phyloP scores from a whole-genome alignment of 2,113 vertebrate species.

The Heterochromis multidens region DNA sequence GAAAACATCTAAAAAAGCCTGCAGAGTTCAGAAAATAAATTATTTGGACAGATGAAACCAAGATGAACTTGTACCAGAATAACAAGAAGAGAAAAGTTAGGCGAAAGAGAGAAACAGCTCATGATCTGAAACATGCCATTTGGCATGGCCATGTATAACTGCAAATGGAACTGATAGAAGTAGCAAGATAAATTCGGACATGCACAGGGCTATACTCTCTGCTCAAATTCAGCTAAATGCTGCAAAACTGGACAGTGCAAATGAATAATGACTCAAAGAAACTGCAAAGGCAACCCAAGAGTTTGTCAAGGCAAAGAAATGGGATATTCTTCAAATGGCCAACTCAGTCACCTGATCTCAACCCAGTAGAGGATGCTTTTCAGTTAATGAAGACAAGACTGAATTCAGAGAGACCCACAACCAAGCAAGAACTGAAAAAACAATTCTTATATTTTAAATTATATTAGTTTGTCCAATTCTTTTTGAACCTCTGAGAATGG shows the following conservation, averaged over 20 bases:
- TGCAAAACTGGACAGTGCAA: too few species aligned
- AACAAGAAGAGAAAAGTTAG: background rate
- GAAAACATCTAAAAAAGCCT: background rate
- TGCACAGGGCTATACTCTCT: background rate
- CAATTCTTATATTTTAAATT: too few species aligned
- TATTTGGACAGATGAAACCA: background rate
- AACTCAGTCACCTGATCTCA: too few species aligned
- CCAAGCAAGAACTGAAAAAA: too few species aligned
- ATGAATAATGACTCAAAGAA: too few species aligned
- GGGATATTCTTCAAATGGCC: too few species aligned
- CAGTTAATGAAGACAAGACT: too few species aligned
- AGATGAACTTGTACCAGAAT: fast-evolving
- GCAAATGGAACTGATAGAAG: background rate
- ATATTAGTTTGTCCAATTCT: too few species aligned
- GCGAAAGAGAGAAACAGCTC: background rate
- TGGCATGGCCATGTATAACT: background rate
- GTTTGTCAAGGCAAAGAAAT: too few species aligned
- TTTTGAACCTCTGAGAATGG: background rate
- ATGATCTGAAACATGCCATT: background rate
- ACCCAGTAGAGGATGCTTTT: too few species aligned
- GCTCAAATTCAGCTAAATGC: background rate
- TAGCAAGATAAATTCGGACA: background rate
- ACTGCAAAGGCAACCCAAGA: too few species aligned
- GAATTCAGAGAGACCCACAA: too few species aligned
- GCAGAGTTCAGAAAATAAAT: background rate